Base-by-base conservation (phyloP, 2,113 vertebrate species). In the Phaetusa simplex region DNA sequence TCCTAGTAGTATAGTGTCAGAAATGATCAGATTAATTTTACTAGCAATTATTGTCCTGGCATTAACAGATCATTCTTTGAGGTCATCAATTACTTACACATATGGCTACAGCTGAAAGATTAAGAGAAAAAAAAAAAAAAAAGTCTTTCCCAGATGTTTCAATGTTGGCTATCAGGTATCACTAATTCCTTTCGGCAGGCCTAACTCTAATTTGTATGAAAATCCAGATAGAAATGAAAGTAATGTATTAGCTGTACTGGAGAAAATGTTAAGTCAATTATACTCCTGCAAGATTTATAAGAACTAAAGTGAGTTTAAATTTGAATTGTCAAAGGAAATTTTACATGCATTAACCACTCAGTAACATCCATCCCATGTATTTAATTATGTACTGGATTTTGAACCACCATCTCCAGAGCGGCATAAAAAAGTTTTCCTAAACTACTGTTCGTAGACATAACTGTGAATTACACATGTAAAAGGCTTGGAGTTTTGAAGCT, bases 261-360 rank as follows among this genome's bases (percentile, higher is more conserved):
- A 87, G 82, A 97, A 97, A 98, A 97, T 1, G 29, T 97, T 97
- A 97, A 98, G 97, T 98, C 97, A 98, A 97, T 98, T 98, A 98
- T 97, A 97, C 94, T 97, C 91, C 82, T 98, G 87, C 86, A 98
- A 98, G 97, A 98, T 98, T 98, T 98, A 98, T 98, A 98, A 98
- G 97, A 98, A 98, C 96, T 97, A 98, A 98, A 98, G 93, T 95
- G 97, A 98, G 93, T 97, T 98, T 98, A 97, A 98, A 98, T 97
- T 98, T 98, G 97, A 98, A 98, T 98, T 98, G 97, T 98, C 97
- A 97, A 97, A 98, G 97, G 97, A 98, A 98, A 98, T 98, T 98
- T 98, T 97, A 96, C 95, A 95, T 97, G 97, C 97, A 96, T 98
- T 98, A 98, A 97, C 95, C 55, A 88, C 93, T 97, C 96, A 67